Percentiles rank a stretch among this genome's conserved stretches.
phyloP scores from a whole-genome alignment of 2,113 vertebrate species.

The Mirza zaza region DNA sequence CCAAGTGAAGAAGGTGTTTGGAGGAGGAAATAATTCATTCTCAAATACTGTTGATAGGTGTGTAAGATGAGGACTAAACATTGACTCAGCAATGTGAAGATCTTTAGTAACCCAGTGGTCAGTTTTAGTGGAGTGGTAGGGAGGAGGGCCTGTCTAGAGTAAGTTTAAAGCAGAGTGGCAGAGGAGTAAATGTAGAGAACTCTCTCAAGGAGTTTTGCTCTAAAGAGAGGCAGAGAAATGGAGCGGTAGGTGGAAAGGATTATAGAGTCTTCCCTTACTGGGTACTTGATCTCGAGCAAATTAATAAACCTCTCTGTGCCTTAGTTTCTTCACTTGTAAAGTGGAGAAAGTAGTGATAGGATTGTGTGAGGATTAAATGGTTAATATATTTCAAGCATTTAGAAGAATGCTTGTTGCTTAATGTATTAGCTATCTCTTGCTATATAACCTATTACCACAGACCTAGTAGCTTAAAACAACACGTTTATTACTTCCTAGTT shows the following conservation, averaged over 20 bases:
- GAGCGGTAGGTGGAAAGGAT: background rate
- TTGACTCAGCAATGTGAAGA: background rate
- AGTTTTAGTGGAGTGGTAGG: background rate
- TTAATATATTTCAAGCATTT: conserved; percentile 11
- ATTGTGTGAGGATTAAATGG: background rate
- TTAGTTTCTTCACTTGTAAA: background rate
- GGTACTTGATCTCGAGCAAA: background rate
- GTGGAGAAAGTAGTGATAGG: background rate
- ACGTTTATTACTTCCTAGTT: background rate
- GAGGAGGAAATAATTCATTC: background rate
- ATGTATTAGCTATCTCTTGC: background rate
- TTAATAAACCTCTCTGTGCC: background rate
- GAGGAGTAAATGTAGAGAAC: background rate
- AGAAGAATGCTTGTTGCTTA: background rate
- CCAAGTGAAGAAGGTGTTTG: background rate
- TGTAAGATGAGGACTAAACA: background rate
- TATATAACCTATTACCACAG: background rate
- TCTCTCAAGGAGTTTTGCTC: background rate
- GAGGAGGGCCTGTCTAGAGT: background rate
- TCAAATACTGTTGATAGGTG: background rate
- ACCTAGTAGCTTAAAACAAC: background rate
- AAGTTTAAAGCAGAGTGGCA: background rate
- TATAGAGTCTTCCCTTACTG: background rate
- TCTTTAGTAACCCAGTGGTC: background rate
- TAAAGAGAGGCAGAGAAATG: background rate